Base-by-base conservation (phyloP, 1,140 invertebrate genomes). In the Zaprionus tsacasi region DNA sequence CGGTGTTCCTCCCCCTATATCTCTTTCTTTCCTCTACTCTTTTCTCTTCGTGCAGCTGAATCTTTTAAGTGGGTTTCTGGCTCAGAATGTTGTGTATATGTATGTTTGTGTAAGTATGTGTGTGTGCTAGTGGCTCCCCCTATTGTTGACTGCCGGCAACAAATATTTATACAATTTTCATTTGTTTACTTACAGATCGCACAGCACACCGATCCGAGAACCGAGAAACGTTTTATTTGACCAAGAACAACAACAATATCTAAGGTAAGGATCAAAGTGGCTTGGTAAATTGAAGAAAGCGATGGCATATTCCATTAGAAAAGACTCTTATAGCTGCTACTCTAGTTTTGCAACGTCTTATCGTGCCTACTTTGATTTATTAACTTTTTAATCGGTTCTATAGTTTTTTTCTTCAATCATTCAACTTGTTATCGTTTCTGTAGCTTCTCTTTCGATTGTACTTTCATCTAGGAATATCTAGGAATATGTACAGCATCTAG, bases 131-230 rank as follows among this genome's bases (percentile, higher is more conserved):
- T 50, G 45, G 15, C 45, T 50, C 27, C 27, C 56, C 48, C 15
- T 65, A 38, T 55, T 70, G 40, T 58, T 58, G 43, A 55, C 71
- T 66, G 43, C 45, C 71, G 61, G 10, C 4, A 65, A 59, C 73
- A 68, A 88, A 87, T 87, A 77, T 87, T 87, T 88, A 82, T 79
- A 81, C 86, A 82, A 88, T 83, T 82, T 88, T 81, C 77, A 82
- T 88, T 88, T 78, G 77, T 83, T 83, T 87, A 64, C 66, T 80
- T 80, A 70, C 83, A 87, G 82, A 88, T 88, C 72, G 61, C 38
- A 67, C 72, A 69, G 38, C 60, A 61, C 55, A 38, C 10, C 25
- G 52, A 21, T 36, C 56, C 40, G 17, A 66, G 63, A 66, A 58
- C 57, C 40, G 21, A 57, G 48, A 36, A 56, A 61, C 71, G 48